Base-by-base conservation (phyloP, 1,140 invertebrate species). In the Euglossa dilemma region DNA sequence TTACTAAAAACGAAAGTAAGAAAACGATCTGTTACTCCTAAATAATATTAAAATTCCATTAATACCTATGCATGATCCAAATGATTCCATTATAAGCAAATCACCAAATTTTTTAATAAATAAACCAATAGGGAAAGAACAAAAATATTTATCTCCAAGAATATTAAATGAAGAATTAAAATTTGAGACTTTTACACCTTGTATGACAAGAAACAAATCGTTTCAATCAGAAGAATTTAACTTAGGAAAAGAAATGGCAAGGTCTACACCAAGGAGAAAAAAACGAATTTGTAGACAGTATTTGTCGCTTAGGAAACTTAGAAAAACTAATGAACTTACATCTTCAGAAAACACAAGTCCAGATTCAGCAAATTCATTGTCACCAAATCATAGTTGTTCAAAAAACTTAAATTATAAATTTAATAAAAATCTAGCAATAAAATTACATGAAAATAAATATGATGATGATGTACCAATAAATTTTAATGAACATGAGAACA, bases 401-500 rank as follows among this genome's bases (percentile, higher is more conserved):
- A 18, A 23, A 2, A 64, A 67, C 50, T 63, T 45, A 6, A 47
- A 57, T 54, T 71, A 83, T 54, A 76, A 67, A n/a, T 54, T 61
- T 50, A 70, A 75, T 6, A 92, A 83, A 57, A 67, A 90, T 70
- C 57, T 92, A 12, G 75, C 82, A 25, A 61, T 88, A 61, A 91
- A 87, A 47, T 86, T 93, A 50, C 59, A 91, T 72, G 80, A 91
- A 63, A 71, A 54, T n/a, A 89, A 85, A 79, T 87, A 89, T 52
- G 87, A 92, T 12, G 78, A 88, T 2, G 87, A 91, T 54, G 54
- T 45, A 36, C 23, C 36, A 74, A 64, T 67, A 61, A 77, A 74
- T 70, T 72, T 20, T 0, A 43, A 54, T n/a, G 8, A 64, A 47
- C 75, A 28, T 25, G 43, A 80, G 4, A 6, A 16, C 18, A n/a